phyloP scores from a whole-genome alignment of 2,888 invertebrate genomes.

The Hypena proboscidalis region DNA sequence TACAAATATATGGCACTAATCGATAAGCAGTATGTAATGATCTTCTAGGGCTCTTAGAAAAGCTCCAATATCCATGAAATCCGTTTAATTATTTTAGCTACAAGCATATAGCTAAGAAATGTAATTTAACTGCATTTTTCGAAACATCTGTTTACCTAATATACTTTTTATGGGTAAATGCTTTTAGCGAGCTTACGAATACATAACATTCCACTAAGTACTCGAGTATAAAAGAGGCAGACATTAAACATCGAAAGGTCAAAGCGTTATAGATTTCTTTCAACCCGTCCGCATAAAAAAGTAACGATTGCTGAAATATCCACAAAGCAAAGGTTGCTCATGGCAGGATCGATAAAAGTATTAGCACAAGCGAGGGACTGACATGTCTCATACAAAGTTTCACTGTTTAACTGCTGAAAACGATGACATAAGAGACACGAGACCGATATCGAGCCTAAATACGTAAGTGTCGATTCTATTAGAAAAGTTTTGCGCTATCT shows the following conservation, averaged over 20 bases:
- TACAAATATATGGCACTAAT: too few species aligned
- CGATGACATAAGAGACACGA: slow-evolving; percentile 11
- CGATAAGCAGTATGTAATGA: too few species aligned
- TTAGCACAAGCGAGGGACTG: slow-evolving; percentile 16
- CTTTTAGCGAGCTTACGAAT: slow-evolving; percentile 1
- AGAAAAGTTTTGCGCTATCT: slow-evolving; percentile 30
- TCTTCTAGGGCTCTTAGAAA: too few species aligned
- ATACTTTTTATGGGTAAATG: slow-evolving; percentile 4
- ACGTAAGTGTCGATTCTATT: slow-evolving; percentile 28
- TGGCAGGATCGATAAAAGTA: slow-evolving; percentile 31
- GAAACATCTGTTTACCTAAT: too few species aligned
- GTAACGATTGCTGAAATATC: slow-evolving; percentile 16
- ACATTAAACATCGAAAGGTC: slow-evolving; percentile 6
- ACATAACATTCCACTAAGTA: slow-evolving; percentile 3
- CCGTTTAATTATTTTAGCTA: too few species aligned
- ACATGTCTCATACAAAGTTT: slow-evolving; percentile 26
- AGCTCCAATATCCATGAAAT: too few species aligned
- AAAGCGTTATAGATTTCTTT: slow-evolving; percentile 11
- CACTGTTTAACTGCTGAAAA: slow-evolving; percentile 20
- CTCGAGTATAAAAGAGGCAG: background rate
- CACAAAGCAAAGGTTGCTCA: slow-evolving; percentile 24
- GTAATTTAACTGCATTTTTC: too few species aligned
- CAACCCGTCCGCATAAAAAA: slow-evolving; percentile 4
- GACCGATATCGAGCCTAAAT: slow-evolving; percentile 22
- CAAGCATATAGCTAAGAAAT: too few species aligned